phyloP scores from a whole-genome alignment of 30 jellyfish, hydroid and myxozoan genomes.

The Turritopsis dohrnii region DNA sequence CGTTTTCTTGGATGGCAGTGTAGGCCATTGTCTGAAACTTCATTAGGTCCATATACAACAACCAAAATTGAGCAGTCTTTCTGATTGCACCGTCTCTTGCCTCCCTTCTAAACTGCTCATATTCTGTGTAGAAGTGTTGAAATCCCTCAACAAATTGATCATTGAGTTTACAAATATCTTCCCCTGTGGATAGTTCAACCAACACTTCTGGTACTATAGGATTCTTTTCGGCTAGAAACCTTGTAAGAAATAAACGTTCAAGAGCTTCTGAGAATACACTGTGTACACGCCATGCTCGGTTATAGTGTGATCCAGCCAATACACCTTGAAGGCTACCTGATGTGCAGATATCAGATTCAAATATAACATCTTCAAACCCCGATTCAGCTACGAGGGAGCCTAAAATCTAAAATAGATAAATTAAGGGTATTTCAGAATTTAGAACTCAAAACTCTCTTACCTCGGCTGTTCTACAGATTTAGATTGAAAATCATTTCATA shows the following conservation, averaged over 20 bases:
- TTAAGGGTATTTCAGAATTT: background rate
- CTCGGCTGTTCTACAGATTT: too few relatives aligned
- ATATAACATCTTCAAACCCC: background rate
- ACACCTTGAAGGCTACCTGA: constrained; percentile 29
- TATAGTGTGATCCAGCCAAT: constrained; percentile 42
- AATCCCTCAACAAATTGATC: background rate
- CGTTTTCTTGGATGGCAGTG: constrained; percentile 27
- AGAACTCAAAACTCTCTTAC: too few relatives aligned
- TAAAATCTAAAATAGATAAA: background rate
- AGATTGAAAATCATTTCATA: too few relatives aligned
- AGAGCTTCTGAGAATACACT: constrained; percentile 20
- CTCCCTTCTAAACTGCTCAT: background rate
- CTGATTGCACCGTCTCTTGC: background rate
- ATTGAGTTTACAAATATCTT: background rate
- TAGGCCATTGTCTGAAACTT: constrained; percentile 9
- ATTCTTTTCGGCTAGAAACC: constrained; percentile 17
- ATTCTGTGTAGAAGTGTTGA: too few relatives aligned
- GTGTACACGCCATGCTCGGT: constrained; percentile 46
- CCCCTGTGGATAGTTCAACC: background rate
- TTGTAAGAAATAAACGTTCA: constrained; percentile 33
- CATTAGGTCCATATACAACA: background rate
- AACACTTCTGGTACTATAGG: background rate
- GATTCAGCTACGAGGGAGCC: background rate
- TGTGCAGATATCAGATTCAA: background rate
- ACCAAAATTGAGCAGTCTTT: background rate